Evolutionary conservation across 2,888 invertebrate species (phyloP).

Genomic region (Scaptomyza polygonia): DNA sequence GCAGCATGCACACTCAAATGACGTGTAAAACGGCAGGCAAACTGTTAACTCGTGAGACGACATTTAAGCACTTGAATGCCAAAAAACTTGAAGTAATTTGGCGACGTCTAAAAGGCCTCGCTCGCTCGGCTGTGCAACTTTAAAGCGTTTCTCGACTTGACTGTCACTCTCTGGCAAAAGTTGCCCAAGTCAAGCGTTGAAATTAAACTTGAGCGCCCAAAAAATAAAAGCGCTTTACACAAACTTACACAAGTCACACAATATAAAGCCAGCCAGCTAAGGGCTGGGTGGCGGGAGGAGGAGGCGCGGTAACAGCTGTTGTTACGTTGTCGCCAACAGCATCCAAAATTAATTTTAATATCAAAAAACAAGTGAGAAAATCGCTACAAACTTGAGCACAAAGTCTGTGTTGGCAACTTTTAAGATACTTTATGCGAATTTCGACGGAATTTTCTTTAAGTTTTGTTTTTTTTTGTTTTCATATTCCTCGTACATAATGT

Average conservation of each 20-base stretch:
- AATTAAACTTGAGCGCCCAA: conserved; percentile 70
- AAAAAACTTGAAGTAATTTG: conserved; percentile 71
- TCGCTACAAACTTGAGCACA: conserved; percentile 24
- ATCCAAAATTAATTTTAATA: conserved; percentile 54
- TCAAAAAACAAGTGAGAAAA: conserved; percentile 35
- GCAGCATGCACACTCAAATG: conserved; percentile 55
- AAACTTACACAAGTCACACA: conserved; percentile 76
- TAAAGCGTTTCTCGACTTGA: conserved; percentile 13
- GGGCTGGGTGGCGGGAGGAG: not conserved
- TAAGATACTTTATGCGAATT: conserved; percentile 26
- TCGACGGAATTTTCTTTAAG: conserved; percentile 10
- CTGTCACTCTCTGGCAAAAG: conserved; percentile 49
- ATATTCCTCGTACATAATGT: not conserved
- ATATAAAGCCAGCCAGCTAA: conserved; percentile 37
- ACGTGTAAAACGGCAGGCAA: conserved; percentile 57
- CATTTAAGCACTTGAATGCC: conserved; percentile 78
- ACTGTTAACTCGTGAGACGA: conserved; percentile 66
- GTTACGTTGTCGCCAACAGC: conserved; percentile 42
- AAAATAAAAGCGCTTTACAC: conserved; percentile 49
- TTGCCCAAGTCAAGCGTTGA: conserved; percentile 76
- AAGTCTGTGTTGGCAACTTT: conserved; percentile 22
- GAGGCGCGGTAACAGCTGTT: conserved; percentile 30
- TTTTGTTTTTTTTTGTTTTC: not conserved
- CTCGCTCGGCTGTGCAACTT: conserved; percentile 26
- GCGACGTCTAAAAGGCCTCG: conserved; percentile 63